Base-by-base conservation (phyloP, 2,888 invertebrate genomes). In the Eristalinus aeneus region DNA sequence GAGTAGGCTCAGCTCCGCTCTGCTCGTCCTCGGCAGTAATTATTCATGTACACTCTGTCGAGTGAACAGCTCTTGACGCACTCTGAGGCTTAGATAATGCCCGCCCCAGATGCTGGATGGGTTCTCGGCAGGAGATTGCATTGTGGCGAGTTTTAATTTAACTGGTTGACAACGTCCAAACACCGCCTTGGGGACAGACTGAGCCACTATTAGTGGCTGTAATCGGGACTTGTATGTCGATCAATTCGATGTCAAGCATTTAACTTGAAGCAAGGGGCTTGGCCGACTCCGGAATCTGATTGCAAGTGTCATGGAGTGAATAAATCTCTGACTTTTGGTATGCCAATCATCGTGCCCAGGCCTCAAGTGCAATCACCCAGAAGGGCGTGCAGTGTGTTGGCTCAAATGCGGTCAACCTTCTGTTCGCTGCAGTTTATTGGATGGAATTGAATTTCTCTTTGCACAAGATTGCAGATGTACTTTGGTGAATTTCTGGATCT, bases 161-260 rank as follows among this genome's bases (percentile, higher is more conserved):
- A 56, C 46, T 16, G 46, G 46, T 16, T 8, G 8, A 16, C 46
- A 16, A 46, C 27, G 27, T 22, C 20, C 23, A 11, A 22, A 22
- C 23, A 22, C 1, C 1, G 4, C 20, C 12, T 23, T 10, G 12
- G 23, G 12, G 23, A 6, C 23, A 12, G 22, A 12, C 23, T 23
- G 11, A 56, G 22, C 11, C 22, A 12, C 23, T 22, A 56, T 56
- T 56, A 56, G 23, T 56, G 56, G 32, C 22, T 61, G 31, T 46
- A 61, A 72, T 22, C 61, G n/a, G 36, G 20, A 39, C 53, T 16
- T 71, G 39, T 61, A n/a, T 12, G 16, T 63, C 23, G 16, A 64
- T 73, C 53, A 53, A 72, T 32, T 31, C 22, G 22, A n/a, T 64
- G 34, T 53, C 12, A 34, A 64, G 23, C 56, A 56, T n/a, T 56